Conservation (phyloP, 1,140 invertebrate genomes). For the Callitettix versicolor region DNA sequence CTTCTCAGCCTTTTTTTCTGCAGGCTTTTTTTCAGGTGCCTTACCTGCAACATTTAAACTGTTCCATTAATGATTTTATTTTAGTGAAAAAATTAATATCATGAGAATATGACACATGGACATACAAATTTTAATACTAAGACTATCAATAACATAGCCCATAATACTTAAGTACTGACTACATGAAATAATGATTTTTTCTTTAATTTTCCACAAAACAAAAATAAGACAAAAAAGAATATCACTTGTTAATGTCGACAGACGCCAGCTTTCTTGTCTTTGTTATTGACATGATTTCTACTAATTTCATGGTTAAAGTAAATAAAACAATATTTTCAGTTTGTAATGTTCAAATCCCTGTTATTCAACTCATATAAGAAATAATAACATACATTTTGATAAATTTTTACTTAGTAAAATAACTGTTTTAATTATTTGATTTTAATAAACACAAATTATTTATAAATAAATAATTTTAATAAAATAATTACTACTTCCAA, state of each 20-base stretch:
- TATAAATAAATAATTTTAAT: too few species aligned
- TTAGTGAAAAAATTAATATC: constrained; percentile 6
- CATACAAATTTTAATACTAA: neutral
- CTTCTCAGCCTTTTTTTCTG: constrained; percentile 33
- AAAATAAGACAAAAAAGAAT: too few species aligned
- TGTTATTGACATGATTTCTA: too few species aligned
- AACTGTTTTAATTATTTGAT: too few species aligned
- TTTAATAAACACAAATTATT: too few species aligned
- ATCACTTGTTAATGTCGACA: neutral
- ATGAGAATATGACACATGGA: neutral
- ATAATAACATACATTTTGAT: too few species aligned
- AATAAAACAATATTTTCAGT: neutral
- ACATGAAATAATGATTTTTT: neutral
- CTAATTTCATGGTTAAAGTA: neutral
- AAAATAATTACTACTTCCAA: too few species aligned
- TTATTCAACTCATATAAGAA: too few species aligned
- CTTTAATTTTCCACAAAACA: too few species aligned
- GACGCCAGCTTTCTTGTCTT: neutral
- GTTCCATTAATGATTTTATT: constrained; percentile 15
- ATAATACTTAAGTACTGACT: neutral
- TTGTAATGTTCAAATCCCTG: neutral
- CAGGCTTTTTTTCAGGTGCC: constrained; percentile 35
- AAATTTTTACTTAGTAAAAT: too few species aligned
- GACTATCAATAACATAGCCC: neutral
- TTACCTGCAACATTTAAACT: constrained; percentile 7